These are phyloP conservation scores for Tauraco erythrolophus DNA, from an alignment of 2,113 vertebrate genomes.

Conservation along the genomic window DNA sequence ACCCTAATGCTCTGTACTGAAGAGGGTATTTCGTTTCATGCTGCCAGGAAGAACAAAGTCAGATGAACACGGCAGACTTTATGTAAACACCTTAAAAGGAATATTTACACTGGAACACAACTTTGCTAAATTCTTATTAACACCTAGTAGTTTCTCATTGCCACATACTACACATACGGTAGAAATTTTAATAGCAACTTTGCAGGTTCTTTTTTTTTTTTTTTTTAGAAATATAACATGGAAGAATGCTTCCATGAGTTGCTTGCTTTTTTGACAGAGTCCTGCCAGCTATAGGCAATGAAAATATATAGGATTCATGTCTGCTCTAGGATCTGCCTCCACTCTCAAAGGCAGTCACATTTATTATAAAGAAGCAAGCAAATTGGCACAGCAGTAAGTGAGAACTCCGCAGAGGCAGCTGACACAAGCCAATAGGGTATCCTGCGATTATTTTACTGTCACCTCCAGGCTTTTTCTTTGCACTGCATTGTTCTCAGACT, in stretches of 20 bases:
- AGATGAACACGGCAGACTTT: not conserved
- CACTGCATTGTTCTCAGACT: not conserved
- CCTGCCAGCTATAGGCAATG: not conserved
- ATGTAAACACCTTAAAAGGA: not conserved
- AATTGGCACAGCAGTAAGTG: not conserved
- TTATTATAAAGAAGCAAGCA: not conserved
- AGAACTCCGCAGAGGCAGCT: not conserved
- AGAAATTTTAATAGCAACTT: not conserved
- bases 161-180: not conserved
- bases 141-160: not conserved
- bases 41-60: not conserved
- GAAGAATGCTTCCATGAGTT: not conserved
- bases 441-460: not conserved
- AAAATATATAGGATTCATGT: not conserved
- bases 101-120: not conserved
- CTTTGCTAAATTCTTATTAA: constrained; percentile 11
- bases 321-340: not conserved
- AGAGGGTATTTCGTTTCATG: not conserved
- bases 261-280: not conserved
- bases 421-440: not conserved
- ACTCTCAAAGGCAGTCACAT: not conserved
- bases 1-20: not conserved
- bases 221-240: not conserved
- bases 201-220: not conserved
- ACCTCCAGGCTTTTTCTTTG: not conserved